phyloP scores from a whole-genome alignment of 2,113 vertebrate genomes.

The Cebidichthys violaceus region DNA sequence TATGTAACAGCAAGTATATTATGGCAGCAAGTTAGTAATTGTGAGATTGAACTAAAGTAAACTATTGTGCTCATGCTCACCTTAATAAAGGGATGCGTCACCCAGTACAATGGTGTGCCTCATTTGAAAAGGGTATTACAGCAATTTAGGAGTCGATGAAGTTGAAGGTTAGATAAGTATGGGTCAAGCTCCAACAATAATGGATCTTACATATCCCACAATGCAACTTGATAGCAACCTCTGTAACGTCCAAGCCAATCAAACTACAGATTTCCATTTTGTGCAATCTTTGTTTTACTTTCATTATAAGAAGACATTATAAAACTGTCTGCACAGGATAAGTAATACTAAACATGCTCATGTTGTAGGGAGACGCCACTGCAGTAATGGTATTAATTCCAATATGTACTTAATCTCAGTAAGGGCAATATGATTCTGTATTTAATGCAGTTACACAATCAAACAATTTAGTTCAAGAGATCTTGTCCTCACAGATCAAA shows the following conservation, averaged over 20 bases:
- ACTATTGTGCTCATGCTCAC: neutral
- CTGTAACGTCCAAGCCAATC: neutral
- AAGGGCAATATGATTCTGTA: neutral
- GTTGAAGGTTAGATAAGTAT: neutral
- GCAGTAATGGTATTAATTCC: neutral
- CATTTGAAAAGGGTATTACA: neutral
- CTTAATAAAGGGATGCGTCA: neutral
- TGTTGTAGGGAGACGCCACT: no score
- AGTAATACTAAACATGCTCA: neutral
- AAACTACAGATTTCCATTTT: neutral
- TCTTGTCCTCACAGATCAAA: conserved; percentile 24
- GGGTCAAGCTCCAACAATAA: neutral
- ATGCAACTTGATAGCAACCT: neutral
- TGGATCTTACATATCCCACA: neutral
- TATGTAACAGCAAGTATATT: neutral
- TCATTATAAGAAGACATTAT: neutral
- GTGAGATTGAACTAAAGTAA: neutral
- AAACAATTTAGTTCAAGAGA: conserved; percentile 25
- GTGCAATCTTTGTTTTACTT: neutral
- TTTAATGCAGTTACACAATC: neutral
- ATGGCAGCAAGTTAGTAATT: neutral
- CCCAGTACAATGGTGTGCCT: neutral
- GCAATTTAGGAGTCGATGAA: neutral
- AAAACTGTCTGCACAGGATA: neutral
- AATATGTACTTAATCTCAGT: neutral